Evolutionary conservation across 2,888 invertebrate genomes (phyloP), one percentile per base, ranked within the genome.

Genomic region (Muscina levida): DNA sequence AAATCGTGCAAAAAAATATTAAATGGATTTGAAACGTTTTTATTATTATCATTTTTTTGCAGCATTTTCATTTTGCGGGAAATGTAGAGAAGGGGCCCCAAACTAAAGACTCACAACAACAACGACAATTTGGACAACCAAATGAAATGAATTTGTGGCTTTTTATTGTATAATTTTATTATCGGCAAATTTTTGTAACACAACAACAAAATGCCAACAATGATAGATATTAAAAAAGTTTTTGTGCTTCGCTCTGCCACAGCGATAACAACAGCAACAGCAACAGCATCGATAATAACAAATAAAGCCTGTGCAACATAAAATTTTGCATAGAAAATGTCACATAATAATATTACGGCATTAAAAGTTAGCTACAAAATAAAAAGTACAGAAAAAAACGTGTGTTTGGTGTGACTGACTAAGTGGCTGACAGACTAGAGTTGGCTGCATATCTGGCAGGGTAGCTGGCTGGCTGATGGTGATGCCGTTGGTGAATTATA

Each of bases 1-100:
- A 68, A 72, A 72, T 59, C 71, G 71, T 59, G 71, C 71, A 17
- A 72, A 44, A 53, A 66, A 72, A 72, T 17, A 48, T 8, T 1
- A 71, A 68, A 57, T 15, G 10, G 19, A 70, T 46, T 11, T 31
- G 44, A 72, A 59, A 24, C 26, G 22, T 53, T 68, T 68, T 53
- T 68, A 31, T 53, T 39, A 10, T 53, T 68, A 31, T 53, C 19
- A 10, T 51, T 31, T n/a, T 51, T 8, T 17, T 66, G 48, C 44
- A n/a, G n/a, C n/a, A n/a, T n/a, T n/a, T n/a, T n/a, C n/a, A n/a
- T n/a, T n/a, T n/a, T n/a, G n/a, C n/a, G n/a, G n/a, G n/a, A n/a
- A n/a, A n/a, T n/a, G n/a, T n/a, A n/a, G n/a, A n/a, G n/a, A n/a
- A 5, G 31, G 8, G 31, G 31, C 31, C n/a, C n/a, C n/a, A n/a